These are phyloP conservation scores for Agelaius tricolor DNA, from an alignment of 2,113 vertebrate genomes.

Conservation along the genomic window DNA sequence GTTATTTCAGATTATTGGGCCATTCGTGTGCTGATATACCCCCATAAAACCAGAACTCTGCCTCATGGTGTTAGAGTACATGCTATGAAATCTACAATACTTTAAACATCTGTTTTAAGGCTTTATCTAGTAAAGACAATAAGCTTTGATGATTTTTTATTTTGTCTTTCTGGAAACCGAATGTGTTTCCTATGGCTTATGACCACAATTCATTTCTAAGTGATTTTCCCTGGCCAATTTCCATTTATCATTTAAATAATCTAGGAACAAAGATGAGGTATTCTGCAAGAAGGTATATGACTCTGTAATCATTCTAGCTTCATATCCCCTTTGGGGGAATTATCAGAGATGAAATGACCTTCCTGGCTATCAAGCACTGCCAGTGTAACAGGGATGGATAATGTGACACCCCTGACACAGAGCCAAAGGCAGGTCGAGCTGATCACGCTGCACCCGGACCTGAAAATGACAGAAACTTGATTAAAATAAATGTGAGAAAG, in stretches of 20 bases:
- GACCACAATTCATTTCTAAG: constrained; percentile 52
- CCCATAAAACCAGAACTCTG: neutral
- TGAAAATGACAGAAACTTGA: constrained; percentile 54
- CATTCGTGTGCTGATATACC: rapidly evolving
- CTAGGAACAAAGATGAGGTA: constrained; percentile 56
- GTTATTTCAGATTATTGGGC: neutral
- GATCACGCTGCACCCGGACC: neutral
- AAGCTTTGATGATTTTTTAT: constrained; percentile 48
- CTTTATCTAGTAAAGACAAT: neutral
- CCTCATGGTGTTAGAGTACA: neutral
- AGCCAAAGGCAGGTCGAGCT: constrained; percentile 54
- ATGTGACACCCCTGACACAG: constrained; percentile 49
- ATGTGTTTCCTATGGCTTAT: constrained; percentile 47
- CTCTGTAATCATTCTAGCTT: constrained; percentile 60
- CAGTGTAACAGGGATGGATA: constrained; percentile 24
- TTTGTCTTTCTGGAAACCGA: constrained; percentile 53
- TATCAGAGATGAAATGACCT: constrained; percentile 51
- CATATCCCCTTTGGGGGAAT: constrained; percentile 55
- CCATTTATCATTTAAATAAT: constrained; percentile 69
- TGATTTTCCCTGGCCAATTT: constrained; percentile 56
- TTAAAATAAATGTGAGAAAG: constrained; percentile 65
- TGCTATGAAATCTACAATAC: neutral
- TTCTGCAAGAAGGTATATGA: constrained; percentile 33
- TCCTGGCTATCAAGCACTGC: constrained; percentile 50
- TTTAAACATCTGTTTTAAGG: neutral